A percentile compares a stretch with the other conserved stretches of the same genome.
Conservation (phyloP, 2,797 vertebrate species). For the Spinus olivaceus region DNA sequence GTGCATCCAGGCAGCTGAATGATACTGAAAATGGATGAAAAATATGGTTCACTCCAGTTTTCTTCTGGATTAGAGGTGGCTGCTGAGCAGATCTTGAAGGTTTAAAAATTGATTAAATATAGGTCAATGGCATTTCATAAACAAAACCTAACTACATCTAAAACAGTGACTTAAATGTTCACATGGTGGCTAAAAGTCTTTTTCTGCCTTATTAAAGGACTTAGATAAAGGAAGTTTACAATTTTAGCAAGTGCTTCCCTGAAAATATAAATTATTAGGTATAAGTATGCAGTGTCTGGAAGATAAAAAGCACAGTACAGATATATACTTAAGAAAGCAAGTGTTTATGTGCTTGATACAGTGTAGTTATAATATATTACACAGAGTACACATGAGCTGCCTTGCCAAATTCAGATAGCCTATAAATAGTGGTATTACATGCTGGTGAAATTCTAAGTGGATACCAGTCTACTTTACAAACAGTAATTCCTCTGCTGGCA, state of each 20-base stretch:
- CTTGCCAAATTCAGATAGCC: constrained; percentile 12
- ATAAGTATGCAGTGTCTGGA: neutral
- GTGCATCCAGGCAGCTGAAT: neutral
- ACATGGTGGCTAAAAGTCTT: neutral
- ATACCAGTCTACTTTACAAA: neutral
- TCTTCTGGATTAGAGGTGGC: neutral
- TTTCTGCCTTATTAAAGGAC: neutral
- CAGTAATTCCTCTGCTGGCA: neutral
- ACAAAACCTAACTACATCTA: neutral
- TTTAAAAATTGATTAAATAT: neutral
- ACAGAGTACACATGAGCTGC: neutral
- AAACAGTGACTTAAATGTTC: neutral
- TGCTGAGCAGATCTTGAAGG: neutral
- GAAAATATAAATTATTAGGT: neutral
- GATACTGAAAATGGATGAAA: neutral
- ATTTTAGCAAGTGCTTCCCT: neutral
- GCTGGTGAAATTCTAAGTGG: constrained; percentile 1
- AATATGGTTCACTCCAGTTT: neutral
- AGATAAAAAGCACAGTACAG: neutral
- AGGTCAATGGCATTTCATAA: neutral
- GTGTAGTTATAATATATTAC: neutral
- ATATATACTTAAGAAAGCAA: neutral
- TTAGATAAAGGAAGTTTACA: neutral
- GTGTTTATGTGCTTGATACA: neutral
- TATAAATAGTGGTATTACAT: constrained; percentile 36